Evolutionary conservation across 2,113 vertebrate genomes (phyloP).

Genomic region (Chloebia gouldiae): DNA sequence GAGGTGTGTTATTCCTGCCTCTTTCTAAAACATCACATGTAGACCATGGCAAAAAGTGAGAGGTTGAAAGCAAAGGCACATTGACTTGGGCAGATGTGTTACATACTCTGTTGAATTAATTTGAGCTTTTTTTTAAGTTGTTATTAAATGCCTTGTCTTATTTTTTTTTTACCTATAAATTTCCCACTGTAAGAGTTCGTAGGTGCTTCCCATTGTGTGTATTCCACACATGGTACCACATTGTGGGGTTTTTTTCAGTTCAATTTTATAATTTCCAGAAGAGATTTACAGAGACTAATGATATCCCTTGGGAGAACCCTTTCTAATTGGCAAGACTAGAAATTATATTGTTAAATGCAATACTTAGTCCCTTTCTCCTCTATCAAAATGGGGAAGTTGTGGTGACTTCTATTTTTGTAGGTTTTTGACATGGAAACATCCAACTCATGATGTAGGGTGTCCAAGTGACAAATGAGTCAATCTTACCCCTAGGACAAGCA

Average conservation of each 20-base stretch:
- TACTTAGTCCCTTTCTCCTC: not conserved
- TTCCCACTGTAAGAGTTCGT: not conserved
- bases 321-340: conserved; percentile 54
- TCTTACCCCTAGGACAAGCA: not conserved
- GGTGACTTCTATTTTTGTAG: not conserved
- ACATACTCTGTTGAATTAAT: not conserved
- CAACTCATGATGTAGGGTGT: not conserved
- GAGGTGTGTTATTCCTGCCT: not conserved
- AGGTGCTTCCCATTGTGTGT: not conserved
- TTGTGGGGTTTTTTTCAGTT: not conserved
- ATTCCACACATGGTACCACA: not conserved
- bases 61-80: not conserved
- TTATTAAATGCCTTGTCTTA: not conserved
- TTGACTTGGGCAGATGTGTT: not conserved
- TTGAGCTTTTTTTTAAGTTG: not conserved
- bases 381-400: not conserved
- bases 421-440: not conserved
- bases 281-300: conserved; percentile 48
- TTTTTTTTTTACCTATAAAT: not conserved
- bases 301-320: conserved; percentile 37
- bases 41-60: not conserved
- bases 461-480: not conserved
- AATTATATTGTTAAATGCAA: conserved; percentile 28
- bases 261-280: conserved; percentile 11
- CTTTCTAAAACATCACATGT: not conserved